phyloP scores from a whole-genome alignment of 2,113 vertebrate species.

The Rostratula benghalensis region DNA sequence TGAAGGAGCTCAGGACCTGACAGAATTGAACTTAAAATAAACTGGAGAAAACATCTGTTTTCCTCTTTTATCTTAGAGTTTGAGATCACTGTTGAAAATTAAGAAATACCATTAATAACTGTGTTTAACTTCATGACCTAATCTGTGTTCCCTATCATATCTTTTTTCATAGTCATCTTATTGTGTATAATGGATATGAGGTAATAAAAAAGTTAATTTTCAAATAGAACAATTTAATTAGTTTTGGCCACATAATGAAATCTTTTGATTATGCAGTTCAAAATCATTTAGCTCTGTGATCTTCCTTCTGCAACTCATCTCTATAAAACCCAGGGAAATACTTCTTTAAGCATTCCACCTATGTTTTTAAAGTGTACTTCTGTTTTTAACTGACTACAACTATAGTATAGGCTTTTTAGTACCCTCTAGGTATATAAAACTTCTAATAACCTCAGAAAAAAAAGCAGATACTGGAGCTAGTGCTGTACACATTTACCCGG shows the following conservation, averaged over 20 bases:
- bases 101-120: background rate
- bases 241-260: background rate
- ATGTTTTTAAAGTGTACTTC: background rate
- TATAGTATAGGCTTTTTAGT: background rate
- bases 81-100: background rate
- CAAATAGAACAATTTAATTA: background rate
- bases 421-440: background rate
- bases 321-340: background rate
- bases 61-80: background rate
- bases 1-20: background rate
- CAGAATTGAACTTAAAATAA: background rate
- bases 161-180: background rate
- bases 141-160: rapidly evolving
- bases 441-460: background rate
- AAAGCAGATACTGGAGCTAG: background rate
- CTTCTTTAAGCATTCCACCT: background rate
- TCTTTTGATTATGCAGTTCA: background rate
- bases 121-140: background rate
- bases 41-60: background rate
- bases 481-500: background rate
- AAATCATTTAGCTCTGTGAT: background rate
- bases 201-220: background rate
- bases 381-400: constrained; percentile 4
- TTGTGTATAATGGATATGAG: background rate
- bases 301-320: background rate